These are phyloP conservation scores for Austrolebias charrua DNA, from an alignment of 2,797 vertebrate genomes.

Conservation along the genomic window DNA sequence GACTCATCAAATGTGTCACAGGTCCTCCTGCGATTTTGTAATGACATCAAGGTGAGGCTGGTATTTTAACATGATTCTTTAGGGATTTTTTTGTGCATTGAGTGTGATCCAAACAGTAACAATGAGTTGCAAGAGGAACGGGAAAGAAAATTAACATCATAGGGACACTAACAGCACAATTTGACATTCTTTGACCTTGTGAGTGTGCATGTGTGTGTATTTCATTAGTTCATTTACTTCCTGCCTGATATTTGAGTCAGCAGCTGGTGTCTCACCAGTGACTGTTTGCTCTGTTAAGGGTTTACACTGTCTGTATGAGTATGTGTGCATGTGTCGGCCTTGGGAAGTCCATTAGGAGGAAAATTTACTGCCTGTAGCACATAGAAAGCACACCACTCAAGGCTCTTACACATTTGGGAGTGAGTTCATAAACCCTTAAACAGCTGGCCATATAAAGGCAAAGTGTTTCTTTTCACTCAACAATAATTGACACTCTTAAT, in stretches of 20 bases:
- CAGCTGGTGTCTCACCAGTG: conserved; percentile 46
- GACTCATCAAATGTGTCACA: conserved; percentile 31
- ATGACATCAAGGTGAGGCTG: conserved; percentile 31
- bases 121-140: conserved; percentile 1
- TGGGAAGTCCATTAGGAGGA: conserved; percentile 31
- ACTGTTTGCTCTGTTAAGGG: conserved; percentile 39
- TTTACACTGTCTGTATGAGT: conserved; percentile 28
- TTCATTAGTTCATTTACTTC: conserved; percentile 64
- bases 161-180: conserved; percentile 3
- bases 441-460: conserved; percentile 65
- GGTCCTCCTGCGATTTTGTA: conserved; percentile 10
- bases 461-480: conserved; percentile 44
- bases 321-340: conserved; percentile 15
- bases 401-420: conserved; percentile 39
- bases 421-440: conserved; percentile 44
- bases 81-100: conserved; percentile 2
- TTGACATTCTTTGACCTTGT: conserved; percentile 24
- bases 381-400: conserved; percentile 24
- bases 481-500: conserved; percentile 32
- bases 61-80: conserved; percentile 41
- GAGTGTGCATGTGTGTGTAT: too few relatives aligned
- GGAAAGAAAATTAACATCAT: not conserved
- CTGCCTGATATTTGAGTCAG: conserved; percentile 58
- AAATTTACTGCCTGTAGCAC: conserved; percentile 21
- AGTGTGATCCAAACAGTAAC: conserved; percentile 4